Conservation (phyloP, 2,113 vertebrate species). For the Thinocorus orbignyianus region DNA sequence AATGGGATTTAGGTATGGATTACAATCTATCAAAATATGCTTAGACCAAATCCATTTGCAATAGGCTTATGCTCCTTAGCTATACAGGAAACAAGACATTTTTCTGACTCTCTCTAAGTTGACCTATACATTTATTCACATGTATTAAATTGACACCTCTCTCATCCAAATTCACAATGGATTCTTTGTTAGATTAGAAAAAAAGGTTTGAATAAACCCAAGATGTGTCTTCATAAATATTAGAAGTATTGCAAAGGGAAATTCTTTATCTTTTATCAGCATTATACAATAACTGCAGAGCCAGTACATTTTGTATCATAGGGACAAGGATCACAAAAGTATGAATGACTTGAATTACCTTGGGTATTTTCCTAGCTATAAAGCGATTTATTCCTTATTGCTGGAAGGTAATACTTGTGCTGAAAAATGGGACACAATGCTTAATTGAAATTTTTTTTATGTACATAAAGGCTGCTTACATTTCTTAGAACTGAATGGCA, state of each 20-base stretch:
- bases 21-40: background rate
- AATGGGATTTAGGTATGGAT: background rate
- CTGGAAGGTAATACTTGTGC: conserved; percentile 66
- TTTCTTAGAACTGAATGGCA: conserved; percentile 44
- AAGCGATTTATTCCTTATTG: conserved; percentile 55
- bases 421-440: conserved; percentile 61
- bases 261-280: conserved; percentile 35
- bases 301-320: conserved; percentile 14
- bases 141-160: background rate
- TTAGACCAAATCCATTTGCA: background rate
- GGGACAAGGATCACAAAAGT: conserved; percentile 45
- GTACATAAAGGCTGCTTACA: conserved; percentile 57
- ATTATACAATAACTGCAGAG: conserved; percentile 36
- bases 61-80: background rate
- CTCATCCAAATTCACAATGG: conserved; percentile 40
- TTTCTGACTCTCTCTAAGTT: background rate
- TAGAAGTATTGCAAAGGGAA: conserved; percentile 44
- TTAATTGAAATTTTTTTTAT: conserved; percentile 60
- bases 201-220: conserved; percentile 43
- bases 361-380: conserved; percentile 55
- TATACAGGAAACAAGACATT: background rate
- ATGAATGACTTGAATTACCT: conserved; percentile 67
- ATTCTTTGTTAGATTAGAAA: conserved; percentile 43
- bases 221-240: conserved; percentile 57
- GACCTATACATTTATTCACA: background rate